These are phyloP conservation scores for Trachelus troglodyta DNA, from an alignment of 2,888 invertebrate species.

Conservation along the genomic window DNA sequence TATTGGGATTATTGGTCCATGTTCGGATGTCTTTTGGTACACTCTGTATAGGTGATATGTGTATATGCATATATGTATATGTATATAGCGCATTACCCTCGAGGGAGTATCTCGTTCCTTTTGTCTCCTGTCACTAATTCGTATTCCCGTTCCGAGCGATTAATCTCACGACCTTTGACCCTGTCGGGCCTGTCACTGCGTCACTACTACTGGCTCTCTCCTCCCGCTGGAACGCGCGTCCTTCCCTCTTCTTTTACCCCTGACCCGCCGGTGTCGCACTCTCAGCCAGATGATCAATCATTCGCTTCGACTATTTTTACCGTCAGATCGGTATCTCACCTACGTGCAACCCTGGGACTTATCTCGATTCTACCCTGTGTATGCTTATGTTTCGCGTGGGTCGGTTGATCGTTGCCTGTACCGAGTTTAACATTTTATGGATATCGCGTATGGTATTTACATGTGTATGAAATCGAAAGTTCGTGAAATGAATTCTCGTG, in stretches of 20 bases:
- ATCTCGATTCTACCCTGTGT: neutral
- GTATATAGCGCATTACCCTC: no score
- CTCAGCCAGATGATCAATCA: slow-evolving; percentile 41
- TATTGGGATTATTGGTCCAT: no score
- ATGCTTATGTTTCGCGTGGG: no score
- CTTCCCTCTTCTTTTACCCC: neutral
- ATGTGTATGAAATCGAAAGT: no score
- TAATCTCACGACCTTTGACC: slow-evolving; percentile 50
- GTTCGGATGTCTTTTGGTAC: no score
- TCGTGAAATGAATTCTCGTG: no score
- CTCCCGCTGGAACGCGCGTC: no score
- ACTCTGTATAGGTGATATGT: no score
- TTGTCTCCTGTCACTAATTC: slow-evolving; percentile 29
- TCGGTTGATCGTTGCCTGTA: no score
- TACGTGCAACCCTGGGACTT: slow-evolving; percentile 1
- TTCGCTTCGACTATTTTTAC: slow-evolving; percentile 15
- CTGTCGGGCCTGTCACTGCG: slow-evolving; percentile 35
- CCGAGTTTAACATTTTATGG: no score
- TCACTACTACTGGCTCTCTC: slow-evolving; percentile 27
- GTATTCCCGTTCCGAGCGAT: slow-evolving; percentile 44
- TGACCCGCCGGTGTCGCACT: neutral
- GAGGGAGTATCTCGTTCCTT: neutral
- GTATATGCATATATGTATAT: no score
- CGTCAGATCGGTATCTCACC: slow-evolving; percentile 15
- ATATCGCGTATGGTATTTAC: no score